phyloP scores from a whole-genome alignment of 2,888 invertebrate species.

The Calameuta pallipes region DNA sequence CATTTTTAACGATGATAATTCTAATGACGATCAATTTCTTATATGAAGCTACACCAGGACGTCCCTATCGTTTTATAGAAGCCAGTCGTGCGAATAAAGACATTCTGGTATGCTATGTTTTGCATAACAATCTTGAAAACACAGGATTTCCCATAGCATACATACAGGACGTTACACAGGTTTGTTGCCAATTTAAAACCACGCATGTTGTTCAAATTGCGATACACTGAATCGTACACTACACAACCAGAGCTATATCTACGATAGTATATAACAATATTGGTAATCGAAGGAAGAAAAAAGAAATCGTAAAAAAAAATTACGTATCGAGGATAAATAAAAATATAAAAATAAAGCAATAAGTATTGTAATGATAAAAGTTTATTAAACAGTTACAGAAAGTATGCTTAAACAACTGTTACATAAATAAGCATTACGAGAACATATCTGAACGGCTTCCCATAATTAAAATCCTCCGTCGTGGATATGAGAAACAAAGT shows the following conservation, averaged over 20 bases:
- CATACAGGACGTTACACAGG: neutral
- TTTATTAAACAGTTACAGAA: neutral
- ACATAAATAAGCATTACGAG: neutral
- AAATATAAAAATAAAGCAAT: neutral
- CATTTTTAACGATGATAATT: constrained; percentile 1
- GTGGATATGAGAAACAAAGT: neutral
- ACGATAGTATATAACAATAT: neutral
- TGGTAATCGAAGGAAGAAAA: neutral
- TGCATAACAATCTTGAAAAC: constrained; percentile 24
- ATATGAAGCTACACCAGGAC: neutral
- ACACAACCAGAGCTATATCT: neutral
- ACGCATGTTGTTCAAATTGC: neutral
- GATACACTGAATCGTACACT: neutral
- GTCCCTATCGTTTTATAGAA: constrained; percentile 33
- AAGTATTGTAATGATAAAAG: neutral
- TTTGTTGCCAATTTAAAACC: neutral
- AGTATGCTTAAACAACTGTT: neutral
- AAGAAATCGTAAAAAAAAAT: neutral
- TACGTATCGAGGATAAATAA: neutral
- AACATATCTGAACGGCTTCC: neutral
- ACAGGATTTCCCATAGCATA: neutral
- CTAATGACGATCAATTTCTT: neutral
- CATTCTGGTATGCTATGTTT: constrained; percentile 23
- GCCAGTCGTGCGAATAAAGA: constrained; percentile 4
- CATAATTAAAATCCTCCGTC: neutral